Conservation (phyloP, 1,140 invertebrate genomes). For the Anastrepha obliqua region DNA sequence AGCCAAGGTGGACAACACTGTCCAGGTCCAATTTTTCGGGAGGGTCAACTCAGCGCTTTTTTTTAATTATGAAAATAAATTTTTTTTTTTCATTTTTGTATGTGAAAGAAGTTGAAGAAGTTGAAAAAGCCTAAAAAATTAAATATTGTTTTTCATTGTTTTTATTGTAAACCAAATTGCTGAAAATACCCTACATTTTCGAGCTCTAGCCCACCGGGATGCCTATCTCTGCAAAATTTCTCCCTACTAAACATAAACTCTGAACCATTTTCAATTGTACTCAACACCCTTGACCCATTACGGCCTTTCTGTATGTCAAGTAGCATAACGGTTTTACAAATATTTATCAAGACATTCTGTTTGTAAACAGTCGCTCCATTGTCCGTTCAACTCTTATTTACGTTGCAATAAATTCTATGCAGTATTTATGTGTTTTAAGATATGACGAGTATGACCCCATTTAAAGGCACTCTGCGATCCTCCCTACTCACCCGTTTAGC, state of each 20-base stretch:
- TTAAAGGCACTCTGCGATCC: neutral
- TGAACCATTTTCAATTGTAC: neutral
- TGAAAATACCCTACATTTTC: no score
- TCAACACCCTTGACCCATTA: neutral
- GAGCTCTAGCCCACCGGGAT: no score
- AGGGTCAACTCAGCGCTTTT: no score
- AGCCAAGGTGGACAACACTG: no score
- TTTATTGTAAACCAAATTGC: no score
- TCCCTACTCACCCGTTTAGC: neutral
- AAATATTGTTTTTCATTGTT: no score
- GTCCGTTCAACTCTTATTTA: slow-evolving; percentile 33
- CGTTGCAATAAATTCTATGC: slow-evolving; percentile 33
- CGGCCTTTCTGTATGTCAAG: neutral
- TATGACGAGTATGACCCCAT: slow-evolving; percentile 49
- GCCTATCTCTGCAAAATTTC: no score
- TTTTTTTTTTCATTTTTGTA: no score
- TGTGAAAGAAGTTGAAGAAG: no score
- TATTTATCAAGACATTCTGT: slow-evolving; percentile 31
- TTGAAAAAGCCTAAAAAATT: no score
- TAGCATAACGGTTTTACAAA: neutral
- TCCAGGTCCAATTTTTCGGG: no score
- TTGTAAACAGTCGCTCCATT: neutral
- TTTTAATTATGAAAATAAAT: no score
- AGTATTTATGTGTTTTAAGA: slow-evolving; percentile 46
- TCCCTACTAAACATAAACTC: neutral